Conservation (phyloP, 1,140 invertebrate genomes). For the Wiebesia pumilae region DNA sequence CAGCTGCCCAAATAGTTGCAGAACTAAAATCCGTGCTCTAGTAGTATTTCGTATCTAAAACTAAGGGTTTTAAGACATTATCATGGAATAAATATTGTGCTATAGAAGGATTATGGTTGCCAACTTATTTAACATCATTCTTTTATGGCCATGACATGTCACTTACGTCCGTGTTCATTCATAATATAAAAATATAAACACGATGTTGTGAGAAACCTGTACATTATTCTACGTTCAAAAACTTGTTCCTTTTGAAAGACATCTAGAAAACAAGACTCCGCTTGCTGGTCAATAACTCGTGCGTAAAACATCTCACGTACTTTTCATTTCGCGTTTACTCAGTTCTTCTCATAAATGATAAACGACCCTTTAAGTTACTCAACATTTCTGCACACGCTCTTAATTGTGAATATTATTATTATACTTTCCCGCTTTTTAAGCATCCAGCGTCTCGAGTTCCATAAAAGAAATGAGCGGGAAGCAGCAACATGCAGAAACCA, state of each 20-base stretch:
- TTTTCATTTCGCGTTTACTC: not conserved
- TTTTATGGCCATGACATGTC: not conserved
- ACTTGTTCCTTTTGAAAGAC: too few relatives aligned
- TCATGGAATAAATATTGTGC: too few relatives aligned
- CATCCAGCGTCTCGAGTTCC: too few relatives aligned
- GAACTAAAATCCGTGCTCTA: too few relatives aligned
- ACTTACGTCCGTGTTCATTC: not conserved
- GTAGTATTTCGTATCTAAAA: not conserved
- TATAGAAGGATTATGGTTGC: not conserved
- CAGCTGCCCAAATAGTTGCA: too few relatives aligned
- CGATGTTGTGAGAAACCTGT: too few relatives aligned
- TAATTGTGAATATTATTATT: conserved; percentile 24
- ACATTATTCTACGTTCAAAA: too few relatives aligned
- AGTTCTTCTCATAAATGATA: not conserved
- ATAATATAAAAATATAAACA: not conserved
- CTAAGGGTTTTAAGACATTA: too few relatives aligned
- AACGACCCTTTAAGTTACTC: not conserved
- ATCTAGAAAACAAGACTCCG: not conserved
- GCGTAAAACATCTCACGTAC: not conserved
- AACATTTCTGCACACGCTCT: not conserved
- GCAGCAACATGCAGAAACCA: not conserved
- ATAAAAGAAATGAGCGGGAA: not conserved
- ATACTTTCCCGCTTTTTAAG: not conserved
- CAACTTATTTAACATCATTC: not conserved
- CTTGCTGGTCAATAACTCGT: not conserved